Percentiles rank a stretch among this genome's conserved stretches.
These are phyloP conservation scores for Pseudopipra pipra DNA, from an alignment of 2,113 vertebrate species.

Conservation along the genomic window DNA sequence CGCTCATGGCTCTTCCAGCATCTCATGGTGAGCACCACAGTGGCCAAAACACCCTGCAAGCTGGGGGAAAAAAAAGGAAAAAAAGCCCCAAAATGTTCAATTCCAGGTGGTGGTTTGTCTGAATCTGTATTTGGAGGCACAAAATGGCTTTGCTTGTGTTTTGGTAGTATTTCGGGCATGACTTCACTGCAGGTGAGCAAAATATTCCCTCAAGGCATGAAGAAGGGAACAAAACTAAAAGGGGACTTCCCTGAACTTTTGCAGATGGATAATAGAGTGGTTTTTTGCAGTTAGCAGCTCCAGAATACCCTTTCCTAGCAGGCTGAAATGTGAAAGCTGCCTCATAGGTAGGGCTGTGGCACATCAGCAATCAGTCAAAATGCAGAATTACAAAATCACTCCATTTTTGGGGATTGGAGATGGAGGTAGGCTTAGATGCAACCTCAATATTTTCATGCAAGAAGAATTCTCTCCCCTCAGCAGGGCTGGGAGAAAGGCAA, in stretches of 20 bases:
- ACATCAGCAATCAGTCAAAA: not conserved
- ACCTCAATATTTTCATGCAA: not conserved
- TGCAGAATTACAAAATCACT: not conserved
- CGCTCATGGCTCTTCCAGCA: conserved; percentile 99
- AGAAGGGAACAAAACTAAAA: not conserved
- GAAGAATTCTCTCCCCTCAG: not conserved
- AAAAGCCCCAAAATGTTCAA: fast-evolving
- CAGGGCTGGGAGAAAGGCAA: not conserved
- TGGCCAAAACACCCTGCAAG: not conserved
- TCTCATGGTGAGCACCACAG: conserved; percentile 88
- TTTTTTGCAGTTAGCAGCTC: not conserved
- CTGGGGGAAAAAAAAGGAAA: fast-evolving
- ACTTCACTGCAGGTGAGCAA: not conserved
- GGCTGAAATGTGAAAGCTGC: not conserved
- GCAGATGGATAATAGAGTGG: fast-evolving
- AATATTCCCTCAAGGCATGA: not conserved
- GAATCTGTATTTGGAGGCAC: not conserved
- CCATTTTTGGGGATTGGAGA: fast-evolving
- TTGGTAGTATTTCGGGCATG: not conserved
- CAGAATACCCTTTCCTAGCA: not conserved
- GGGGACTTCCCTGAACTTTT: not conserved
- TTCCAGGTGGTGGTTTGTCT: not conserved
- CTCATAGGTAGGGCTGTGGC: not conserved
- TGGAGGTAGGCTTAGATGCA: not conserved
- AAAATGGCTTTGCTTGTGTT: not conserved